These are phyloP conservation scores for Lithophane socia DNA, from an alignment of 2,888 invertebrate species.

Conservation along the genomic window DNA sequence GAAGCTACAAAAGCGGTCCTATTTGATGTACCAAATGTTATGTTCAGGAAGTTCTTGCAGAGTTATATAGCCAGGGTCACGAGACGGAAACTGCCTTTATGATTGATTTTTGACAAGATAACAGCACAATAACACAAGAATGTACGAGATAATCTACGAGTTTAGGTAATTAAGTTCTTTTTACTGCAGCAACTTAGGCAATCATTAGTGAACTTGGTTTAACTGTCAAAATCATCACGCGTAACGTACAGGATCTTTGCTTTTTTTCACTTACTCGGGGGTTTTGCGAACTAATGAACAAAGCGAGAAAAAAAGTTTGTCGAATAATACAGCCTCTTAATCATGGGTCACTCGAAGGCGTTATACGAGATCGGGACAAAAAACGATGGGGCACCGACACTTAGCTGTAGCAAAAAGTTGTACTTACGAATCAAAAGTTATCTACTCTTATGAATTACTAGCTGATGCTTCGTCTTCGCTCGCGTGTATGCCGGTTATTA, in stretches of 20 bases:
- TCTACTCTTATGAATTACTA: constrained; percentile 9
- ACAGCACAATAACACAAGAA: constrained; percentile 22
- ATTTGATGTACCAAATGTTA: not conserved
- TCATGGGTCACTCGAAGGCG: constrained; percentile 2
- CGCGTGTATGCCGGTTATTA: too few species aligned
- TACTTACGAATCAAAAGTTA: not conserved
- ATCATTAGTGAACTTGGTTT: constrained; percentile 9
- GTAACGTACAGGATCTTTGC: constrained; percentile 24
- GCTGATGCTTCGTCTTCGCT: too few species aligned
- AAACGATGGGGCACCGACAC: constrained; percentile 33
- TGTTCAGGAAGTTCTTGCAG: constrained; percentile 16
- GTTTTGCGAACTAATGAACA: constrained; percentile 21
- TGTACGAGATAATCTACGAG: constrained; percentile 1
- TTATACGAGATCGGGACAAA: constrained; percentile 23
- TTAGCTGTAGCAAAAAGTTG: constrained; percentile 32
- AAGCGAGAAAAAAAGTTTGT: constrained; percentile 27
- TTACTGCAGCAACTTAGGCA: not conserved
- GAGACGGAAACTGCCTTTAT: constrained; percentile 31
- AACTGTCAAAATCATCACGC: constrained; percentile 27
- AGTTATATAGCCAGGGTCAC: constrained; percentile 26
- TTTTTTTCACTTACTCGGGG: constrained; percentile 10
- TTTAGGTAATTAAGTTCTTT: constrained; percentile 18
- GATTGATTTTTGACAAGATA: constrained; percentile 39
- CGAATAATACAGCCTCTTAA: constrained; percentile 15
- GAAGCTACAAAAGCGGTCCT: not conserved